Conservation (phyloP, 2,113 vertebrate genomes). For the Cavia aperea region DNA sequence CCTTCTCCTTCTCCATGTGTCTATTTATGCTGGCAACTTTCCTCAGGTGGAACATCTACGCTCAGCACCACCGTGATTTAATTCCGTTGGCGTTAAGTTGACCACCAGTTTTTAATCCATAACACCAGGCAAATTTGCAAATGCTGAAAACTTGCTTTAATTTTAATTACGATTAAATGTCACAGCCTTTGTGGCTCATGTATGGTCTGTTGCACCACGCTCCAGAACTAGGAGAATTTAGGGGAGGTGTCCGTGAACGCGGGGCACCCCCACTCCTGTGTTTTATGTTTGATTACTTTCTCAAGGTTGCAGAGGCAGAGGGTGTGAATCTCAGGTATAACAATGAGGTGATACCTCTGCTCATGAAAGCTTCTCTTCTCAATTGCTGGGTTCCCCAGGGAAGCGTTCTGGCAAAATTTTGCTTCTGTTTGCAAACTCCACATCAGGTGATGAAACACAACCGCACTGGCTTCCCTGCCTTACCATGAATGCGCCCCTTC, state of each 20-base stretch:
- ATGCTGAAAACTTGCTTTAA: background rate
- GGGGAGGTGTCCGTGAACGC: background rate
- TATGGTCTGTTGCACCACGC: no score
- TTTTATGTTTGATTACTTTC: background rate
- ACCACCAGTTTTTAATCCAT: no score
- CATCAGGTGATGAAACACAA: background rate
- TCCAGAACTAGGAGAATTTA: background rate
- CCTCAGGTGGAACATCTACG: no score
- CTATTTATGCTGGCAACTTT: no score
- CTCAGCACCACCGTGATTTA: no score
- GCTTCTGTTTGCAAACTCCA: background rate
- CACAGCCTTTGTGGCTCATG: background rate
- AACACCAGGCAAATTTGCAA: background rate
- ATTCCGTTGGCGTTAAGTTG: no score
- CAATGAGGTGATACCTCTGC: background rate
- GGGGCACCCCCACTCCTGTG: background rate
- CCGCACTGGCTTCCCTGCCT: rapidly evolving
- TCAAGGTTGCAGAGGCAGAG: background rate
- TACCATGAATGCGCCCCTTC: background rate
- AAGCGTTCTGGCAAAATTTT: background rate
- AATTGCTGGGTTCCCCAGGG: background rate
- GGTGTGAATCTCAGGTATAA: background rate
- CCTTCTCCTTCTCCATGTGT: no score
- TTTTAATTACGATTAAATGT: background rate
- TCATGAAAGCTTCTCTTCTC: background rate